phyloP scores from a whole-genome alignment of 2,797 vertebrate genomes.

The Oreonectes daqikongensis region DNA sequence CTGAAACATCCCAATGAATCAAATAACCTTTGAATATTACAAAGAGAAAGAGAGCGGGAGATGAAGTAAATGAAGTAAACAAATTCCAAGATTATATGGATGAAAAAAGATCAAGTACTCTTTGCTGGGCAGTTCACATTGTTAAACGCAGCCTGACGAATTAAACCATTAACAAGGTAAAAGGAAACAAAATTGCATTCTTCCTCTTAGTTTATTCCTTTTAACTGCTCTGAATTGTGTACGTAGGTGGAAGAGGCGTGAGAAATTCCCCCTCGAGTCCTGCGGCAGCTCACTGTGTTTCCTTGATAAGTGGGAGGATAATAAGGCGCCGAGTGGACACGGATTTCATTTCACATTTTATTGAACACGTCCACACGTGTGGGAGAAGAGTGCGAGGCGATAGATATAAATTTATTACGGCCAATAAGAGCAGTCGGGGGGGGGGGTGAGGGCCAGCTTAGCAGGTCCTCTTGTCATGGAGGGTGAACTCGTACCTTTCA shows the following conservation, averaged over 20 bases:
- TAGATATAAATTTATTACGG: slow-evolving; percentile 28
- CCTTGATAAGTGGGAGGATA: slow-evolving; percentile 39
- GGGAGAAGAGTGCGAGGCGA: slow-evolving; percentile 23
- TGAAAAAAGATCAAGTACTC: not conserved
- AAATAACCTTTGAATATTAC: not conserved
- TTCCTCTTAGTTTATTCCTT: slow-evolving; percentile 12
- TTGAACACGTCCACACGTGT: slow-evolving; percentile 43
- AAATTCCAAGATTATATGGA: not conserved
- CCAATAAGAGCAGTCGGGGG: slow-evolving; percentile 26
- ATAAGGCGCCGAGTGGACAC: slow-evolving; percentile 41
- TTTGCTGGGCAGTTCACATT: not conserved
- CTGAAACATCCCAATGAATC: not conserved
- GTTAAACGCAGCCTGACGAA: slow-evolving; percentile 8
- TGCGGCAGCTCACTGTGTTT: slow-evolving; percentile 23
- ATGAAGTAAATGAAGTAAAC: not conserved
- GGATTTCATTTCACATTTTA: slow-evolving; percentile 52
- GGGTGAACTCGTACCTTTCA: slow-evolving; percentile 8
- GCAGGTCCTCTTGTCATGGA: slow-evolving; percentile 31
- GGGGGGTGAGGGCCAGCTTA: slow-evolving; percentile 25
- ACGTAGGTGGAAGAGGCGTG: slow-evolving; percentile 35
- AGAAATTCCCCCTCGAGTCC: slow-evolving; percentile 34
- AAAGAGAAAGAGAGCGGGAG: not conserved
- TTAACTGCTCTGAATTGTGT: slow-evolving; percentile 26
- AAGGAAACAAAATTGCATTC: slow-evolving; percentile 19
- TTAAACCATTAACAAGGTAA: slow-evolving; percentile 23